Evolutionary conservation across 1,140 invertebrate species (phyloP), one percentile per base, ranked within the genome.

Genomic region (Acromyrmex heyeri): DNA sequence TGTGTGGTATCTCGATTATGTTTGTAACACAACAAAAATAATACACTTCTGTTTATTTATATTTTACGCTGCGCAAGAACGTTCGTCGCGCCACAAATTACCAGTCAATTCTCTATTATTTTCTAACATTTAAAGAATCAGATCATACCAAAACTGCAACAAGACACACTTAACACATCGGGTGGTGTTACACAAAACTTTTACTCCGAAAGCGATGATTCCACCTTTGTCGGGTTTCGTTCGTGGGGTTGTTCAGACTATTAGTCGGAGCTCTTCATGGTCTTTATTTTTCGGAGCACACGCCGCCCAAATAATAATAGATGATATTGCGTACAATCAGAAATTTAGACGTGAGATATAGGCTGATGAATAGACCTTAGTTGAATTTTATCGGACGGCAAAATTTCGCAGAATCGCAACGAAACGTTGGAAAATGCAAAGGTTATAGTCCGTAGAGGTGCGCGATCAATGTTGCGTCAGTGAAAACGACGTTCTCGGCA

Each of bases 391-490:
- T 55, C 14, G 3, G 3, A 50, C 18, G 44, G 30, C 16, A 55
- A 82, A 82, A 72, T 3, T 30, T 24, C 7, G 34, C 55, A 21
- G 65, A 3, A 12, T 61, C 24, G 38, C 55, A 21, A 44, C 18
- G n/a, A 38, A 38, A 57, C 53, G 75, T 62, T 16, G 27, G 64
- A 61, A 86, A 85, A 67, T 38, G 70, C 88, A 86, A 76, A 90
- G 90, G 90, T 90, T 91, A 91, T 87, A 85, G 85, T 70, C 76
- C n/a, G 38, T 73, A 85, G 53, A 76, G n/a, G 83, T 78, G 88
- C 12, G 78, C 89, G 90, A 91, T 91, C 90, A 85, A 91, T 91
- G 90, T 57, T 83, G 85, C 75, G 87, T 67, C 69, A 88, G 70
- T 30, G 61, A 79, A 73, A 85, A 88, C 87, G 87, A 67, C 89